These are phyloP conservation scores for Sinosuthora webbiana DNA, from an alignment of 2,113 vertebrate species.

Conservation along the genomic window DNA sequence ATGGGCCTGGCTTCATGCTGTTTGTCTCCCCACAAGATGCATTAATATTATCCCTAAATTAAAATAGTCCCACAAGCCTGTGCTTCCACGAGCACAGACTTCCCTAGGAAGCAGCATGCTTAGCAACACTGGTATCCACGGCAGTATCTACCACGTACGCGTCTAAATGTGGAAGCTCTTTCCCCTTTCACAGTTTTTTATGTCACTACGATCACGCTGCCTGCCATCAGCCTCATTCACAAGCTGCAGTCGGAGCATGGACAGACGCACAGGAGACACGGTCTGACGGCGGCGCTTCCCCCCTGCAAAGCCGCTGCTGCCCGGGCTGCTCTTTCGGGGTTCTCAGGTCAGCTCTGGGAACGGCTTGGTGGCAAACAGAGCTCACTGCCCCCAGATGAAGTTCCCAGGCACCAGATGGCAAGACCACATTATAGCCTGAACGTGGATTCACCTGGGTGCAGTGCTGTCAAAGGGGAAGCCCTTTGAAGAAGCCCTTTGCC, in stretches of 20 bases:
- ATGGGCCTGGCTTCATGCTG: neutral
- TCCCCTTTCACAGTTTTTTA: neutral
- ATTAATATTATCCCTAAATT: neutral
- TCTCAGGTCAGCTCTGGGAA: neutral
- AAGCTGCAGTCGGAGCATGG: neutral
- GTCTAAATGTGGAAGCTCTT: slow-evolving; percentile 26
- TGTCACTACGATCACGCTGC: neutral
- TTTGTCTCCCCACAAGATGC: neutral
- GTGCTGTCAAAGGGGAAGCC: neutral
- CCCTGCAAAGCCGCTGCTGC: neutral
- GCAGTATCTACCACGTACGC: neutral
- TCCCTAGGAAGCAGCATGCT: slow-evolving; percentile 4
- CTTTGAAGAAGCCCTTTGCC: neutral
- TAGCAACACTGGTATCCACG: slow-evolving; percentile 31
- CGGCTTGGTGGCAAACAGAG: neutral
- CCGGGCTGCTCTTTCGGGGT: fast-evolving
- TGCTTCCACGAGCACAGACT: neutral
- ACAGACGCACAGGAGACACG: neutral
- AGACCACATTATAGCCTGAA: fast-evolving
- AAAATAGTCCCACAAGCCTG: neutral
- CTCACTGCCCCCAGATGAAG: neutral
- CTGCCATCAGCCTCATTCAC: neutral
- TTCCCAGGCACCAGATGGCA: neutral
- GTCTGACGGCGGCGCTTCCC: neutral
- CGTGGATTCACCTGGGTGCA: neutral